These are phyloP conservation scores for Xyrichtys novacula DNA, from an alignment of 2,797 vertebrate genomes.

Conservation along the genomic window DNA sequence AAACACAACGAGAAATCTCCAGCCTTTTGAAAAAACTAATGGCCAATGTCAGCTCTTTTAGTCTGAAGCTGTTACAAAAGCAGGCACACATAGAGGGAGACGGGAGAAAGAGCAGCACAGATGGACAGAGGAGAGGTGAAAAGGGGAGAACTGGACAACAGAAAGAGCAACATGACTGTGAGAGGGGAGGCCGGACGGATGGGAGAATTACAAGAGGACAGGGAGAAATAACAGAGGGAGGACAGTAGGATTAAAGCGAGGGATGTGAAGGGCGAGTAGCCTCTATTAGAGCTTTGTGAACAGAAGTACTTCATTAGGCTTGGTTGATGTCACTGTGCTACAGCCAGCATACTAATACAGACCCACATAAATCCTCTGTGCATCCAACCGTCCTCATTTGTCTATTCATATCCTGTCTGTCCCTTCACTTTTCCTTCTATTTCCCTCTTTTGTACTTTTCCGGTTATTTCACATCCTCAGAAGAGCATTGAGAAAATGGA, in stretches of 20 bases:
- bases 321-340: conserved; percentile 36
- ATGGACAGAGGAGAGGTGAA: conserved; percentile 25
- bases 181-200: conserved; percentile 29
- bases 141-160: conserved; percentile 16
- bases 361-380: conserved; percentile 13
- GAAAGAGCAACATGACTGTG: conserved; percentile 1
- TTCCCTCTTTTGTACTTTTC: not conserved
- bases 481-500: not conserved
- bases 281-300: conserved; percentile 55
- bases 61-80: not conserved
- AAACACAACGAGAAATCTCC: conserved; percentile 1
- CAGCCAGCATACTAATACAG: conserved; percentile 53
- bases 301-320: conserved; percentile 64
- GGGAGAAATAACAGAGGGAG: conserved; percentile 18
- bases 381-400: not conserved
- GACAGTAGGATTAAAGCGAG: conserved; percentile 52
- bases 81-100: too few relatives aligned
- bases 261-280: conserved; percentile 43
- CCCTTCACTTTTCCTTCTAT: not conserved
- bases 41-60: not conserved
- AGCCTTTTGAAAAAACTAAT: conserved; percentile 10
- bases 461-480: not conserved
- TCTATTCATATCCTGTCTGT: not conserved
- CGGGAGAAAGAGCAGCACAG: conserved; percentile 8
- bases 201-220: conserved; percentile 33